Conservation (phyloP, 2,797 vertebrate species). For the Balearica regulorum region DNA sequence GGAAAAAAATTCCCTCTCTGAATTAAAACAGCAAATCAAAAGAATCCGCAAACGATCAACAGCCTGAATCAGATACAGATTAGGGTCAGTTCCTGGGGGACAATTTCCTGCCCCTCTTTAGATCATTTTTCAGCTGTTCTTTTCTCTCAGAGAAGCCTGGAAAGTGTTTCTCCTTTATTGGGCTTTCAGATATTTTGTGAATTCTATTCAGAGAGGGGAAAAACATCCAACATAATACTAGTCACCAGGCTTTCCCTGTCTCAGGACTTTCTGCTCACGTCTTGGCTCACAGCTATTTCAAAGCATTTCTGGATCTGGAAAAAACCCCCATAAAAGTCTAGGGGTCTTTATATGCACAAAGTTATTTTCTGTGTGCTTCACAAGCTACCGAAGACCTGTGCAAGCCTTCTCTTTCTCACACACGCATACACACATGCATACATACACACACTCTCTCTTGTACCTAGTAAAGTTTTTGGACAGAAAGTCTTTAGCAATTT, state of each 20-base stretch:
- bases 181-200: conserved; percentile 30
- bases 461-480: not conserved
- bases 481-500: not conserved
- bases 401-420: not conserved
- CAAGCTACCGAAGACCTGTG: not conserved
- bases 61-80: conserved; percentile 2
- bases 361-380: conserved; percentile 15
- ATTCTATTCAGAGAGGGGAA: not conserved
- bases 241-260: not conserved
- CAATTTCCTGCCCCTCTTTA: conserved; percentile 21
- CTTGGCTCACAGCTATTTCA: conserved; percentile 18
- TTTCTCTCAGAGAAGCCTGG: conserved; percentile 28
- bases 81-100: conserved; percentile 11
- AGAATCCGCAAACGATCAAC: conserved; percentile 29
- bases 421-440: not conserved
- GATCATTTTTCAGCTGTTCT: conserved; percentile 13
- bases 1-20: not conserved
- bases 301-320: not conserved
- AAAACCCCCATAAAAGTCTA: not conserved
- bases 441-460: not conserved
- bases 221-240: not conserved
- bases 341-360: not conserved
- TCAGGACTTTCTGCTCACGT: not conserved
- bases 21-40: conserved; percentile 41
- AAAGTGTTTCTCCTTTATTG: conserved; percentile 29